phyloP scores from a whole-genome alignment of 2,888 invertebrate genomes.

The Calliphora vomitoria region DNA sequence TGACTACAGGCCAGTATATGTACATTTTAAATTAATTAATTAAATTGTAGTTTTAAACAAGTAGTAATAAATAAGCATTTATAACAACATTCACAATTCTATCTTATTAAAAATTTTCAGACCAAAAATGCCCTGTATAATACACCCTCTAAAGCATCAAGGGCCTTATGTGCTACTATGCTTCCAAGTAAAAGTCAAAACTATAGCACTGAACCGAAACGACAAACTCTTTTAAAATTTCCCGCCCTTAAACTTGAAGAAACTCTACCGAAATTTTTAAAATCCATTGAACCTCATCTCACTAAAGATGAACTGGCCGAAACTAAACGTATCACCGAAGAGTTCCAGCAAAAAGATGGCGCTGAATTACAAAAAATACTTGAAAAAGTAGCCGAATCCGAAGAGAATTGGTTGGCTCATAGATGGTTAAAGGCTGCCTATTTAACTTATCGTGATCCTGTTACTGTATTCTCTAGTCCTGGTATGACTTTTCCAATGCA shows the following conservation, averaged over 20 bases:
- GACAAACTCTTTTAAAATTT: constrained; percentile 75
- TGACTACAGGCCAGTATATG: too few relatives aligned
- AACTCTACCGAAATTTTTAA: constrained; percentile 91
- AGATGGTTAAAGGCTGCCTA: constrained; percentile 97
- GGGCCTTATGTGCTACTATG: constrained; percentile 30
- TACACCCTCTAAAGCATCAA: constrained; percentile 31
- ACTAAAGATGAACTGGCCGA: constrained; percentile 89
- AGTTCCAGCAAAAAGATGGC: constrained; percentile 80
- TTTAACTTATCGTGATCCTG: constrained; percentile 92
- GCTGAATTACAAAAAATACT: constrained; percentile 87
- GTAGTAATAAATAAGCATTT: too few relatives aligned
- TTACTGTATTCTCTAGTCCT: constrained; percentile 94
- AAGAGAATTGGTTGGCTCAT: constrained; percentile 93
- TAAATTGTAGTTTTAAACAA: too few relatives aligned
- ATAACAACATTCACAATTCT: too few relatives aligned
- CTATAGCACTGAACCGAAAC: constrained; percentile 38
- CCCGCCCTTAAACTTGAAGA: constrained; percentile 89
- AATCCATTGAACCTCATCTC: constrained; percentile 91
- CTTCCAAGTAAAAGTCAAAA: constrained; percentile 9
- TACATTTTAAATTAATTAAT: too few relatives aligned
- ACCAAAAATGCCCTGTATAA: constrained; percentile 52
- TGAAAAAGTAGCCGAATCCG: constrained; percentile 87
- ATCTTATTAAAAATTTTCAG: constrained; percentile 21
- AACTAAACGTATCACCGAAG: constrained; percentile 87
- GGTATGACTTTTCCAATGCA: constrained; percentile 92